Percentiles rank a stretch among this genome's conserved stretches.
Evolutionary conservation across 2,888 invertebrate species (phyloP).

Genomic region (Hedya salicella): DNA sequence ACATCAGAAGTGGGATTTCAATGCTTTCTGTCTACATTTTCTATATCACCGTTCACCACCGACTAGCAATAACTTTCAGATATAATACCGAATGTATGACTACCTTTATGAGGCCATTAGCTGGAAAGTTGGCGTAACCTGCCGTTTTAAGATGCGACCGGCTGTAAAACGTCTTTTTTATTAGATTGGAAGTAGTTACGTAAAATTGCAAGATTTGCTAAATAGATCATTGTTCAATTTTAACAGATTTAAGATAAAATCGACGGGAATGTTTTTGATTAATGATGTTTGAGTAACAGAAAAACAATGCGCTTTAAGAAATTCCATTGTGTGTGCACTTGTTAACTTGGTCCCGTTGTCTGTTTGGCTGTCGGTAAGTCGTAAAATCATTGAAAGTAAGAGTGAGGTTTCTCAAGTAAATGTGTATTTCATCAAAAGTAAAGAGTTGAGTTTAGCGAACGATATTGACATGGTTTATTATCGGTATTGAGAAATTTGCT

Average conservation of each 20-base stretch:
- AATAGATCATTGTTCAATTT: slow-evolving; percentile 22
- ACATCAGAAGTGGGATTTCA: no score
- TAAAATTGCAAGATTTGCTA: neutral
- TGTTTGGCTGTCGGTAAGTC: slow-evolving; percentile 8
- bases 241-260: neutral
- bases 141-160: slow-evolving; percentile 6
- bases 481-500: neutral
- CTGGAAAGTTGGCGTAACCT: slow-evolving; percentile 21
- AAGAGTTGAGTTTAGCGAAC: slow-evolving; percentile 1
- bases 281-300: slow-evolving; percentile 13
- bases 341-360: neutral
- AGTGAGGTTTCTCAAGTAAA: slow-evolving; percentile 28
- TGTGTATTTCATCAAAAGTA: neutral
- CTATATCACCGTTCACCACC: no score
- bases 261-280: slow-evolving; percentile 2
- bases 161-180: slow-evolving; percentile 16
- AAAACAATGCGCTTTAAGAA: slow-evolving; percentile 20
- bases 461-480: neutral
- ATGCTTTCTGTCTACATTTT: no score
- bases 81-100: slow-evolving; percentile 2
- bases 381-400: slow-evolving; percentile 44
- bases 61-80: slow-evolving; percentile 2
- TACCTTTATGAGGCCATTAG: slow-evolving; percentile 11
- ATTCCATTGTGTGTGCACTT: neutral
- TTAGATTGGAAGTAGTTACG: slow-evolving; percentile 2